These are phyloP conservation scores for Platysternon megacephalum DNA, from an alignment of 2,113 vertebrate genomes.

Conservation along the genomic window DNA sequence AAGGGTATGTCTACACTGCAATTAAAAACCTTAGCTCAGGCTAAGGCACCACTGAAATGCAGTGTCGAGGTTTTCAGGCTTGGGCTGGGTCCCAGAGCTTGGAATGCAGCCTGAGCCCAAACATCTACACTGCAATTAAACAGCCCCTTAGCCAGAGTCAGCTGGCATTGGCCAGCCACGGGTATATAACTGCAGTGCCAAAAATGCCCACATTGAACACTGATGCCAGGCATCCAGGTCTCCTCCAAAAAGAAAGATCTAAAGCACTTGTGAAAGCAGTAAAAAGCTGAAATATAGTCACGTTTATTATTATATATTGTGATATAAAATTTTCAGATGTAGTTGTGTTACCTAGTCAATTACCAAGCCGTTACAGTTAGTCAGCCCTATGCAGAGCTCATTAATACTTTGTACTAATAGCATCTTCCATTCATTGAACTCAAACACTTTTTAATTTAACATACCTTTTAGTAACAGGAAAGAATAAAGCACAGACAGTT, in stretches of 20 bases:
- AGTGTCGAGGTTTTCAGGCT: neutral
- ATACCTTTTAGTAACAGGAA: neutral
- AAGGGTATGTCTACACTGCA: neutral
- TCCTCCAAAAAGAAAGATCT: neutral
- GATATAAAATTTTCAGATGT: neutral
- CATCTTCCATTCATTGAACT: neutral
- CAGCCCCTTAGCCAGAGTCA: neutral
- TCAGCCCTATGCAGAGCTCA: neutral
- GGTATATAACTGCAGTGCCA: neutral
- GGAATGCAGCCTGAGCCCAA: too few relatives aligned
- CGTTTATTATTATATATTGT: neutral
- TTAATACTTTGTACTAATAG: neutral
- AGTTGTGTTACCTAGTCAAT: too few relatives aligned
- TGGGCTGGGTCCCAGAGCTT: too few relatives aligned
- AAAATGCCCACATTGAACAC: fast-evolving
- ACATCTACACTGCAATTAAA: neutral
- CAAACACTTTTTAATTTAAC: neutral
- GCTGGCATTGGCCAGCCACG: neutral
- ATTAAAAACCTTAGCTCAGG: neutral
- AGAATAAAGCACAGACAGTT: neutral
- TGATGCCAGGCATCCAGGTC: neutral
- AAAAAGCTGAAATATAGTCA: neutral
- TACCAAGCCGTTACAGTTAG: fast-evolving
- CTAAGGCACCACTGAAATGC: neutral
- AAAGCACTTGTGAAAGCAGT: neutral